Evolutionary conservation across 2,888 invertebrate genomes (phyloP).

Genomic region (Meta bourneti): DNA sequence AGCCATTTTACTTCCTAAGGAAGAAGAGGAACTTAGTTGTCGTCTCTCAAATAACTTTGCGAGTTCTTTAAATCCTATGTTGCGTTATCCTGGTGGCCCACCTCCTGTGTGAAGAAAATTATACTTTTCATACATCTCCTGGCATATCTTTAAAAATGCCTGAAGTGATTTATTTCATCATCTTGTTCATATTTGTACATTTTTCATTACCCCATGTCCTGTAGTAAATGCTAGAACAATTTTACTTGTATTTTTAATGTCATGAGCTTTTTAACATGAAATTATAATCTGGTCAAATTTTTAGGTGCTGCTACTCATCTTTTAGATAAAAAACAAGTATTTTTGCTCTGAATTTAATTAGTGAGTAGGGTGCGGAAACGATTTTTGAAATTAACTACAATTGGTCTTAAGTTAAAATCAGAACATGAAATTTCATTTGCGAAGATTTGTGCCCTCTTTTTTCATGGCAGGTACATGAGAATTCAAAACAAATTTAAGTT

Average conservation of each 20-base stretch:
- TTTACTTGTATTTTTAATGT: conserved; percentile 38
- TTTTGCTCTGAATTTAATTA: background rate
- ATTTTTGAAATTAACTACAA: background rate
- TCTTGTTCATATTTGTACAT: conserved; percentile 43
- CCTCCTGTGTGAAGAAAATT: conserved; percentile 88
- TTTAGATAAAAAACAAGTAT: background rate
- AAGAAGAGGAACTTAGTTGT: conserved; percentile 92
- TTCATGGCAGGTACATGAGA: conserved; percentile 73
- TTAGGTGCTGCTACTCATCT: conserved; percentile 29
- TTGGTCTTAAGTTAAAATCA: no score
- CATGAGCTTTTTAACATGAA: conserved; percentile 40
- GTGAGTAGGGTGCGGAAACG: background rate
- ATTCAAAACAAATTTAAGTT: conserved; percentile 14
- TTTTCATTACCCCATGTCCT: conserved; percentile 25
- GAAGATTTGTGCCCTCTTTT: background rate
- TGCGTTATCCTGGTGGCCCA: conserved; percentile 94
- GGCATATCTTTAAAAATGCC: conserved; percentile 25
- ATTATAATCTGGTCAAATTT: conserved; percentile 42
- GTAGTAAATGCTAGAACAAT: conserved; percentile 12
- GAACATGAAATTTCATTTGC: background rate
- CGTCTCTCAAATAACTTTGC: conserved; percentile 91
- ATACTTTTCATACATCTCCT: background rate
- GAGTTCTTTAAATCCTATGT: conserved; percentile 91
- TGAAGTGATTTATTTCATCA: conserved; percentile 46
- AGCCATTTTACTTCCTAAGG: conserved; percentile 93